Evolutionary conservation across 2,888 invertebrate species (phyloP).

Genomic region (Caenorhabditis sulstoni): DNA sequence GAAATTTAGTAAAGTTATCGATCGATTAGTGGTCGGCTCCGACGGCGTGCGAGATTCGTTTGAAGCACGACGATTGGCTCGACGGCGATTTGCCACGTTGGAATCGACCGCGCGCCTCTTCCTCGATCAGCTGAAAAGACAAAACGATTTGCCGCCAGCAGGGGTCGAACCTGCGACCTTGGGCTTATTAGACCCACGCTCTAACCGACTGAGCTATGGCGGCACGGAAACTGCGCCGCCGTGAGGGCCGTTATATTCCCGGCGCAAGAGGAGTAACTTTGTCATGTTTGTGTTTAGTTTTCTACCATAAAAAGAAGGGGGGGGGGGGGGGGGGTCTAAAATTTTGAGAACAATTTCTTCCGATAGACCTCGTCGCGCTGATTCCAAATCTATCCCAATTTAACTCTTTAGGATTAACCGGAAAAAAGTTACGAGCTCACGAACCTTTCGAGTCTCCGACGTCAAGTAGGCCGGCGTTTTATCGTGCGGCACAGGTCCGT

Average conservation of each 20-base stretch:
- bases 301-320: too few relatives aligned
- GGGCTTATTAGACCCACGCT: conserved; percentile 80
- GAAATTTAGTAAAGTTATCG: not conserved
- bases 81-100: conserved; percentile 69
- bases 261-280: too few relatives aligned
- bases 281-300: too few relatives aligned
- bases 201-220: conserved; percentile 79
- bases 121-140: conserved; percentile 67
- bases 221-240: not conserved
- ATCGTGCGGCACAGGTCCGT: conserved; percentile 52
- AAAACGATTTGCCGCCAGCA: conserved; percentile 75
- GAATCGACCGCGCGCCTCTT: conserved; percentile 65
- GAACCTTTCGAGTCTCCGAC: conserved; percentile 65
- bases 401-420: too few relatives aligned
- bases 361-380: too few relatives aligned
- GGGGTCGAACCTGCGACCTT: conserved; percentile 80
- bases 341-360: too few relatives aligned
- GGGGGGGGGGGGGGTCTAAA: too few relatives aligned
- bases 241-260: too few relatives aligned
- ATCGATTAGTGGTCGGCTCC: conserved; percentile 52
- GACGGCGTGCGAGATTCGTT: conserved; percentile 72
- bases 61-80: conserved; percentile 73
- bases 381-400: too few relatives aligned
- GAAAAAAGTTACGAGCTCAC: too few relatives aligned
- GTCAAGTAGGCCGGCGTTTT: conserved; percentile 66